Percentiles rank a stretch among this genome's conserved stretches.
These are phyloP conservation scores for Eidolon helvum DNA, from an alignment of 2,113 vertebrate genomes.

Conservation along the genomic window DNA sequence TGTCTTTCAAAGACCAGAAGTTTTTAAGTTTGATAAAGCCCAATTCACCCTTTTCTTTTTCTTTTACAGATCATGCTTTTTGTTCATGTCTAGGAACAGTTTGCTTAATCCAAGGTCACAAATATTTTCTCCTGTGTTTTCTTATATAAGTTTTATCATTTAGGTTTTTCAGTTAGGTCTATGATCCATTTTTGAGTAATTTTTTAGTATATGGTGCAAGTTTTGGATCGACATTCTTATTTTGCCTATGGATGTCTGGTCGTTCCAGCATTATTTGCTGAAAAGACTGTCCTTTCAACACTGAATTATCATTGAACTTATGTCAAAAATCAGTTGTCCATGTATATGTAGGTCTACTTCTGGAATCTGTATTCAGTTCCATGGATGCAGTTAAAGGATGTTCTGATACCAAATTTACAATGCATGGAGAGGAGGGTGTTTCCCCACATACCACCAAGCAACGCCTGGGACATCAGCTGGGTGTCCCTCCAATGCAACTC, in stretches of 20 bases:
- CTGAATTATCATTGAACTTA: neutral
- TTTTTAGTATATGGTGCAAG: neutral
- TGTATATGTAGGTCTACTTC: neutral
- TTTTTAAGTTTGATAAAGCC: neutral
- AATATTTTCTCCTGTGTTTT: neutral
- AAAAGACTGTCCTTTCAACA: neutral
- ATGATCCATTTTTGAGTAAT: neutral
- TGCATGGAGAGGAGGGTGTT: neutral
- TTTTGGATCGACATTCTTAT: neutral
- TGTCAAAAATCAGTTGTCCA: conserved; percentile 5
- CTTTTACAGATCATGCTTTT: neutral
- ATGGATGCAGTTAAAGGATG: neutral
- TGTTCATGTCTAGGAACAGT: neutral
- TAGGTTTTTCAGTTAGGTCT: neutral
- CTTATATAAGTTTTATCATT: neutral
- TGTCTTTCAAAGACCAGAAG: neutral
- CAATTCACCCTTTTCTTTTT: neutral
- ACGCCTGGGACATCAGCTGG: neutral
- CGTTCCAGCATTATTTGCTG: neutral
- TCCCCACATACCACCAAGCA: neutral
- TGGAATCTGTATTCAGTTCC: neutral
- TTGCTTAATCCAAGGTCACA: neutral
- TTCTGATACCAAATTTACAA: neutral
- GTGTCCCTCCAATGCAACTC: neutral
- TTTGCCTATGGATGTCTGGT: conserved; percentile 1